Conservation (phyloP, 1,140 invertebrate species). For the Sminthurides bifidus region DNA sequence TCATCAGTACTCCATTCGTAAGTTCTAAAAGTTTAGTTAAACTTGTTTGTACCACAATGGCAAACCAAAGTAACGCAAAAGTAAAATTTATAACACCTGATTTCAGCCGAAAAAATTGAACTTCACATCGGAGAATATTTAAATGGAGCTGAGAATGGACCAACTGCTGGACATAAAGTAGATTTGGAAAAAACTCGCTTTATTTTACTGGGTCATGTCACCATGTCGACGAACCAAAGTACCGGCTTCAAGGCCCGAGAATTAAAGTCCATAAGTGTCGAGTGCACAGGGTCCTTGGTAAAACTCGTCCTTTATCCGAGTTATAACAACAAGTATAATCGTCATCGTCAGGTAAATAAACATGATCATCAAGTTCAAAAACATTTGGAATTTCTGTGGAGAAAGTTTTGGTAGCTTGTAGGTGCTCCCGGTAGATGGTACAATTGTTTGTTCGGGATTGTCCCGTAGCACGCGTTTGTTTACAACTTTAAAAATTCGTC, state of each 20-base stretch:
- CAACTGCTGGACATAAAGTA: constrained; percentile 34
- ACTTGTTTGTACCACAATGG: not conserved
- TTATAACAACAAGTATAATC: constrained; percentile 58
- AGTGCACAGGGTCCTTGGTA: constrained; percentile 65
- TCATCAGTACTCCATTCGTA: constrained; percentile 84
- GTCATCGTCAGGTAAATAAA: constrained; percentile 61
- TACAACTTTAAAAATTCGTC: not conserved
- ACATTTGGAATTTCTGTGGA: not conserved
- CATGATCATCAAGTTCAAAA: not conserved
- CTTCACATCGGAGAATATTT: constrained; percentile 32
- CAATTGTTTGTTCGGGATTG: too few species aligned
- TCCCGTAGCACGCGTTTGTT: too few species aligned
- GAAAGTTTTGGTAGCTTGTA: too few species aligned
- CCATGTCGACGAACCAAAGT: constrained; percentile 64
- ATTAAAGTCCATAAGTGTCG: constrained; percentile 64
- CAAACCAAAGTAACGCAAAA: not conserved
- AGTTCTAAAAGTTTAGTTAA: constrained; percentile 36
- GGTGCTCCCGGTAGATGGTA: too few species aligned
- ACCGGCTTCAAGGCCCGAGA: constrained; percentile 73
- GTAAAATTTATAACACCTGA: not conserved
- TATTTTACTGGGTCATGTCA: constrained; percentile 65
- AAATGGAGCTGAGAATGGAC: constrained; percentile 7
- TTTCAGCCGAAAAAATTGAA: constrained; percentile 33
- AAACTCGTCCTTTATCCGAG: constrained; percentile 74
- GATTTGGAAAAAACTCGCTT: constrained; percentile 42